These are phyloP conservation scores for Enteromius treurensis DNA, from an alignment of 2,797 vertebrate genomes.

Conservation along the genomic window DNA sequence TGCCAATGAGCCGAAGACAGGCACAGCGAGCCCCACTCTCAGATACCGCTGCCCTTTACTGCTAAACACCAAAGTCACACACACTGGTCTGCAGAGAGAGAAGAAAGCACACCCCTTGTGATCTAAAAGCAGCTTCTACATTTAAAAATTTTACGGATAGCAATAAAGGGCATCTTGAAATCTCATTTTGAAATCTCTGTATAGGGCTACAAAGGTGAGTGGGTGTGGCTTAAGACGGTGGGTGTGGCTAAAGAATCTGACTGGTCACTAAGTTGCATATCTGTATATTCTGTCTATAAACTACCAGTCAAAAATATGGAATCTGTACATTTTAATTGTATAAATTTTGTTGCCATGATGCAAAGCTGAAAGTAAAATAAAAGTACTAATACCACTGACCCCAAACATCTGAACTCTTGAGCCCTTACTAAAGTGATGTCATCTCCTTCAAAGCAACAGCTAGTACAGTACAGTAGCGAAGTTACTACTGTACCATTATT, in stretches of 20 bases:
- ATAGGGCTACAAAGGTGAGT: not conserved
- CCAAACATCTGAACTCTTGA: not conserved
- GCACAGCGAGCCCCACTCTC: slow-evolving; percentile 81
- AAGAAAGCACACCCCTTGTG: not conserved
- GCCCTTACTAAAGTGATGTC: not conserved
- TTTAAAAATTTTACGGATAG: not conserved
- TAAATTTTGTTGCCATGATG: not conserved
- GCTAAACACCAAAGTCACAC: slow-evolving; percentile 81
- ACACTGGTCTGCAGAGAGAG: slow-evolving; percentile 66
- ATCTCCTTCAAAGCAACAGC: not conserved
- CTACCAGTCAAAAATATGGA: not conserved
- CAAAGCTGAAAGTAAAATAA: not conserved
- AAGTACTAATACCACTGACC: not conserved
- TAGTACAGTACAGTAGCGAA: not conserved
- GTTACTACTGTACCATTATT: not conserved
- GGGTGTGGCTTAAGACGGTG: not conserved
- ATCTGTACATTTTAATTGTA: not conserved
- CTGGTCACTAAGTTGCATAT: not conserved
- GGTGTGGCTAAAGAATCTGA: not conserved
- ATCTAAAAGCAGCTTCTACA: not conserved
- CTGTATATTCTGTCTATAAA: not conserved
- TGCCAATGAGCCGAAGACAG: slow-evolving; percentile 78
- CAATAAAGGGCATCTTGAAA: not conserved
- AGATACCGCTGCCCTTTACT: slow-evolving; percentile 78
- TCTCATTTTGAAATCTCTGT: not conserved